Base-by-base conservation (phyloP, 2,888 invertebrate genomes). In the Nomada fabriciana region DNA sequence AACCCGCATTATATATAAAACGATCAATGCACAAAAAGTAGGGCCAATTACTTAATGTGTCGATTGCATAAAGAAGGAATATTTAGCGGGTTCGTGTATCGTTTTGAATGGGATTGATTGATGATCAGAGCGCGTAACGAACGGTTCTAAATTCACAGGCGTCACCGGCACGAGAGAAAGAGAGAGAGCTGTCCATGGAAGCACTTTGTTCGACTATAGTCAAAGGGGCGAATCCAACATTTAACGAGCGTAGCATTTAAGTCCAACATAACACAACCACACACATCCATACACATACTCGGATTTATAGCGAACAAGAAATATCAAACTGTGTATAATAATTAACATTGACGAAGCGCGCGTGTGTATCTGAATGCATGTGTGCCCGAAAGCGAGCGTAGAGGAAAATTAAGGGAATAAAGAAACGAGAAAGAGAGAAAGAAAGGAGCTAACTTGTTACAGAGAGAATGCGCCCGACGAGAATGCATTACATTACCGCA, bases 281-380 rank as follows among this genome's bases (percentile, higher is more conserved):
- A 60, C 61, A 36, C 42, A 29, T 25, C 10, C 25, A 29, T 25
- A 67, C 23, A 7, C 42, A 63, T 23, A 29, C n/a, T n/a, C 23
- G 43, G 53, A 64, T 82, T 80, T 80, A 71, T 83, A 87, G 79
- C 52, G 61, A 84, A 60, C 82, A 77, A 72, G 80, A 87, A 67
- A 72, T 84, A 88, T 83, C 85, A 89, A 89, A 89, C 85, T 86
- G 80, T 86, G 85, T 87, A 86, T 86, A 84, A 87, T 80, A 80
- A 57, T 73, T 80, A 83, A 74, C 82, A 82, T 77, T 82, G 73
- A 88, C 23, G 61, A 50, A 60, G 57, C 20, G 79, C 76, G 78
- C 74, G 83, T 78, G 82, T 75, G 83, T 60, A 55, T 78, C 63
- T 60, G 65, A 65, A 70, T 76, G 79, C 57, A 55, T 76, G 79